These are phyloP conservation scores for Melanotus villosus DNA, from an alignment of 2,888 invertebrate genomes.

Conservation along the genomic window DNA sequence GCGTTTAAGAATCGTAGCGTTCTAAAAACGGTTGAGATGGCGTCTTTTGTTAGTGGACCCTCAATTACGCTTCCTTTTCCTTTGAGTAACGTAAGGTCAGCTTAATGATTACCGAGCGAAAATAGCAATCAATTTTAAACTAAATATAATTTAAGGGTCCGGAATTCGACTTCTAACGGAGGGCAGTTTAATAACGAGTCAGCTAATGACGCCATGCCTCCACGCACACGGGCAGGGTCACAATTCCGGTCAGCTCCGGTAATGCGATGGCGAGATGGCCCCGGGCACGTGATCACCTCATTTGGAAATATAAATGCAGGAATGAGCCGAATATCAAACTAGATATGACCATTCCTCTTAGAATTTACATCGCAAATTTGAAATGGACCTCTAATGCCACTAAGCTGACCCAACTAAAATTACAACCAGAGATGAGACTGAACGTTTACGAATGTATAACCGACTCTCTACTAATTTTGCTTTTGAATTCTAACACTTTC, in stretches of 20 bases:
- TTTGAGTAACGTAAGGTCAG: constrained; percentile 22
- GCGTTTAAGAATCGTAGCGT: neutral
- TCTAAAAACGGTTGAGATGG: neutral
- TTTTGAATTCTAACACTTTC: neutral
- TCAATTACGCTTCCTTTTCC: constrained; percentile 28
- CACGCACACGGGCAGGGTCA: constrained; percentile 50
- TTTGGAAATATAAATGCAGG: constrained; percentile 54
- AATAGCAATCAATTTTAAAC: constrained; percentile 46
- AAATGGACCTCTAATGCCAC: constrained; percentile 44
- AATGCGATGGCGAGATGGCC: constrained; percentile 54
- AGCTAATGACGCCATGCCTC: constrained; percentile 54
- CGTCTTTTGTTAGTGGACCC: constrained; percentile 13
- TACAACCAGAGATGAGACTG: constrained; percentile 30
- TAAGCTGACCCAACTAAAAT: constrained; percentile 45
- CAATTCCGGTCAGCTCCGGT: constrained; percentile 55
- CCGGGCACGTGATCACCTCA: constrained; percentile 55
- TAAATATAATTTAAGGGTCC: constrained; percentile 46
- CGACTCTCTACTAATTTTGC: neutral
- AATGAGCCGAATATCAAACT: constrained; percentile 53
- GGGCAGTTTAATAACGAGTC: constrained; percentile 50
- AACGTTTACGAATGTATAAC: constrained; percentile 26
- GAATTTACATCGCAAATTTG: constrained; percentile 48
- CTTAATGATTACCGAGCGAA: constrained; percentile 33
- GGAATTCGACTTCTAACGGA: constrained; percentile 47
- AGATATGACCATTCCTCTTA: constrained; percentile 48